phyloP scores from a whole-genome alignment of 2,888 invertebrate species.

The Clepsis dumicolana region DNA sequence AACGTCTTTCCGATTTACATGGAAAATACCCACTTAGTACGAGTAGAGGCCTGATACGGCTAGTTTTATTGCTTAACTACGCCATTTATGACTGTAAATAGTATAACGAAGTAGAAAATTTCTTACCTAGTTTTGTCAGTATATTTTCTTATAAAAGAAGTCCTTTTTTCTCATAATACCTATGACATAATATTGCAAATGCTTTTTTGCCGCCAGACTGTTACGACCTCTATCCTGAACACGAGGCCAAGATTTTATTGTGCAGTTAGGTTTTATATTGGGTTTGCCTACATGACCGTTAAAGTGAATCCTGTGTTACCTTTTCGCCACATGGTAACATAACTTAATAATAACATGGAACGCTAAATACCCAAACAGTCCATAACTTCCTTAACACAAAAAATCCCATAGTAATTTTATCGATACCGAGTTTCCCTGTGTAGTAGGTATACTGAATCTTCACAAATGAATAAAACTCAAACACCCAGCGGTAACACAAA shows the following conservation, averaged over 20 bases:
- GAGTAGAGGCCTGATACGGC: neutral
- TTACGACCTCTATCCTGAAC: too few relatives aligned
- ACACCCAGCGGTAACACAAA: neutral
- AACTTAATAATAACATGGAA: too few relatives aligned
- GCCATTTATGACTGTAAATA: neutral
- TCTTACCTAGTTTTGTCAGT: neutral
- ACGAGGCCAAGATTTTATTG: too few relatives aligned
- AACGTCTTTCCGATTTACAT: slow-evolving; percentile 20
- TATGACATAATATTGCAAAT: neutral
- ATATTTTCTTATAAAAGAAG: neutral
- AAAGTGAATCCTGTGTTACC: too few relatives aligned
- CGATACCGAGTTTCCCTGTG: too few relatives aligned
- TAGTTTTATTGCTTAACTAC: neutral
- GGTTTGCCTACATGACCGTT: too few relatives aligned
- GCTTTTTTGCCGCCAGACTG: too few relatives aligned
- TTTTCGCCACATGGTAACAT: too few relatives aligned
- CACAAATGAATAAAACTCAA: neutral
- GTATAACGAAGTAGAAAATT: neutral
- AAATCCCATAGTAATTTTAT: too few relatives aligned
- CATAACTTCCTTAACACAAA: too few relatives aligned
- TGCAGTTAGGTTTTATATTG: too few relatives aligned
- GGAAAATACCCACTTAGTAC: neutral
- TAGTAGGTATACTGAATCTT: neutral
- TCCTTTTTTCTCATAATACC: neutral
- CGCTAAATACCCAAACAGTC: too few relatives aligned